Percentiles rank a stretch among this genome's conserved stretches.
Conservation (phyloP, 2,113 vertebrate species). For the Ceyx cyanopectus region DNA sequence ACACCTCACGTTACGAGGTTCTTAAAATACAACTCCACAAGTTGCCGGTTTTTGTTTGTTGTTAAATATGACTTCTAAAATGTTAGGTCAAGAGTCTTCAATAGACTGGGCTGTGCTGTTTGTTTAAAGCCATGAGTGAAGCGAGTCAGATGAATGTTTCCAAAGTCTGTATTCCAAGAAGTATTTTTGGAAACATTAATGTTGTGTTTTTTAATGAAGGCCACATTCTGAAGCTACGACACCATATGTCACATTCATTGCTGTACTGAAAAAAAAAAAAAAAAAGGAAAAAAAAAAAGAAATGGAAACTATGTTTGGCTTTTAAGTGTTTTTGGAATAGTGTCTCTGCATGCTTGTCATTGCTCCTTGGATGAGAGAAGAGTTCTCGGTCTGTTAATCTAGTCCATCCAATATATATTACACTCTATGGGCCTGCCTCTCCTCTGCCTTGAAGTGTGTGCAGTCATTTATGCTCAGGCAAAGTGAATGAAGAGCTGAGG, state of each 20-base stretch:
- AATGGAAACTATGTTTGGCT: conserved; percentile 77
- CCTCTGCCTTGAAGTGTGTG: conserved; percentile 17
- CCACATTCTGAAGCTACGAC: conserved; percentile 73
- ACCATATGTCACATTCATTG: conserved; percentile 62
- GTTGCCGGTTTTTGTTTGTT: conserved; percentile 45
- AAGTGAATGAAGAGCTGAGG: conserved; percentile 32
- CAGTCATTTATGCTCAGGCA: conserved; percentile 1
- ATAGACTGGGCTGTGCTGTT: background rate
- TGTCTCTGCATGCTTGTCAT: conserved; percentile 63
- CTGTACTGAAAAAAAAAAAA: conserved; percentile 20
- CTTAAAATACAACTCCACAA: background rate
- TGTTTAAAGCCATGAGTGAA: conserved; percentile 19
- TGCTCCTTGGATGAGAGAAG: conserved; percentile 59
- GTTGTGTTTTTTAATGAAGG: conserved; percentile 77
- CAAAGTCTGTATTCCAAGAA: conserved; percentile 43
- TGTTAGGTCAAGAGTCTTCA: conserved; percentile 2
- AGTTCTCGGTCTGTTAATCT: conserved; percentile 52
- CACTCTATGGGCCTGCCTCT: background rate
- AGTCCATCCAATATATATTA: conserved; percentile 53
- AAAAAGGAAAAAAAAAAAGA: background rate
- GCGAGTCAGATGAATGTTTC: conserved; percentile 58
- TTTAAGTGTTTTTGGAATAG: conserved; percentile 74
- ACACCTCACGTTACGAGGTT: background rate
- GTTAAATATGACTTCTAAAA: conserved; percentile 28
- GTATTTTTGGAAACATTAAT: conserved; percentile 74